A percentile compares a stretch with the other conserved stretches of the same genome.
Conservation (phyloP, 2,113 vertebrate species). For the Semicossyphus pulcher region DNA sequence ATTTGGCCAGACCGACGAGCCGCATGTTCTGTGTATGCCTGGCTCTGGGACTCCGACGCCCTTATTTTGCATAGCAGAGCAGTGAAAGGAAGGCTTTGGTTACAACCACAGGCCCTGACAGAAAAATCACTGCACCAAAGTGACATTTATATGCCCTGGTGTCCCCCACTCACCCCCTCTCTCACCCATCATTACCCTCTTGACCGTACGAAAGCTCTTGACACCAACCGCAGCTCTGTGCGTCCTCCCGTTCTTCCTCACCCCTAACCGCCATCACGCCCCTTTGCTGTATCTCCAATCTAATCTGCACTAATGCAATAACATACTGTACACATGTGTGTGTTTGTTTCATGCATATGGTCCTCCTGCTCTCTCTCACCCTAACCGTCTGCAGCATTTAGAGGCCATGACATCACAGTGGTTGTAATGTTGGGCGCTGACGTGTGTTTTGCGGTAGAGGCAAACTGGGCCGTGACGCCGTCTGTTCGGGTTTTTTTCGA, state of each 20-base stretch:
- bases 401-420: constrained; percentile 67
- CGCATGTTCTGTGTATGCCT: constrained; percentile 48
- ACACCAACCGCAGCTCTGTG: constrained; percentile 30
- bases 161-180: constrained; percentile 50
- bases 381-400: constrained; percentile 63
- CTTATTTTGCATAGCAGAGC: constrained; percentile 66
- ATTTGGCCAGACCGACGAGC: constrained; percentile 45
- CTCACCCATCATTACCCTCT: constrained; percentile 64
- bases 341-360: constrained; percentile 12
- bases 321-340: background rate
- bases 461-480: constrained; percentile 38
- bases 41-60: constrained; percentile 55
- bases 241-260: constrained; percentile 31
- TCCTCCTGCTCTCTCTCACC: constrained; percentile 54
- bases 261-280: constrained; percentile 17
- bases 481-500: constrained; percentile 62
- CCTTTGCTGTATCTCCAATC: constrained; percentile 22
- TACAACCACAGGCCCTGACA: constrained; percentile 74
- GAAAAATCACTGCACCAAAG: constrained; percentile 58
- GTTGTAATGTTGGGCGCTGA: constrained; percentile 51
- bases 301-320: background rate
- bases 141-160: constrained; percentile 68
- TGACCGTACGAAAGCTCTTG: constrained; percentile 46
- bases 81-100: constrained; percentile 68
- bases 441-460: constrained; percentile 59